A percentile compares a stretch with the other conserved stretches of the same genome.
Evolutionary conservation across 2,113 vertebrate species (phyloP).

Genomic region (Sphaerodactylus townsendi): DNA sequence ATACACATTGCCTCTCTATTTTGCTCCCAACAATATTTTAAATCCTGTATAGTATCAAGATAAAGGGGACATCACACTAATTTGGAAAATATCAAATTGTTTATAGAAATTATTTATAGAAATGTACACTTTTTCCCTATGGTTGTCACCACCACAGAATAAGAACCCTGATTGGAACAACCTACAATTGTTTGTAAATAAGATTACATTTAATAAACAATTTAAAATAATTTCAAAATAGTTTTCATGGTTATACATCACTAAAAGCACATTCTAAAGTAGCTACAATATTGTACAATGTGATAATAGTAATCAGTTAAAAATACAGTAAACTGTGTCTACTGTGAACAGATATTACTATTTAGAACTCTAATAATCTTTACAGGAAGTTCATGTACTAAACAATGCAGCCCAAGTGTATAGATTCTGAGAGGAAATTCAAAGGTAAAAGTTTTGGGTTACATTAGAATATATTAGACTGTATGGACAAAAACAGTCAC

Average conservation of each 20-base stretch:
- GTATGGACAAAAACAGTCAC: background rate
- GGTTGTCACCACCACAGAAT: background rate
- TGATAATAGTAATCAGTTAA: background rate
- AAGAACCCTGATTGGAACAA: background rate
- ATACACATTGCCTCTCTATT: background rate
- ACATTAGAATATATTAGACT: background rate
- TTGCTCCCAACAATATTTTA: background rate
- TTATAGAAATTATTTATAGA: background rate
- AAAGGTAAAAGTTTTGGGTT: background rate
- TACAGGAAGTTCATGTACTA: background rate
- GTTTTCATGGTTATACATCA: slow-evolving; percentile 21
- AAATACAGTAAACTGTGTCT: background rate
- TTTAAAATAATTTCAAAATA: slow-evolving; percentile 6
- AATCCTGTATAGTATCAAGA: background rate
- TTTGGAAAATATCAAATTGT: background rate
- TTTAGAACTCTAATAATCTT: background rate
- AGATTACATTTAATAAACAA: slow-evolving; percentile 4
- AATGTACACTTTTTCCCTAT: background rate
- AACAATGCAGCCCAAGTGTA: background rate
- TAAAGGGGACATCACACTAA: background rate
- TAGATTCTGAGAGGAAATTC: background rate
- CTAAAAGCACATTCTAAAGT: slow-evolving; percentile 5
- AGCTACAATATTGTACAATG: slow-evolving; percentile 1
- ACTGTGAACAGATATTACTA: background rate
- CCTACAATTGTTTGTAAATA: background rate